Base-by-base conservation (phyloP, 2,888 invertebrate genomes). In the Psylliodes chrysocephalus region DNA sequence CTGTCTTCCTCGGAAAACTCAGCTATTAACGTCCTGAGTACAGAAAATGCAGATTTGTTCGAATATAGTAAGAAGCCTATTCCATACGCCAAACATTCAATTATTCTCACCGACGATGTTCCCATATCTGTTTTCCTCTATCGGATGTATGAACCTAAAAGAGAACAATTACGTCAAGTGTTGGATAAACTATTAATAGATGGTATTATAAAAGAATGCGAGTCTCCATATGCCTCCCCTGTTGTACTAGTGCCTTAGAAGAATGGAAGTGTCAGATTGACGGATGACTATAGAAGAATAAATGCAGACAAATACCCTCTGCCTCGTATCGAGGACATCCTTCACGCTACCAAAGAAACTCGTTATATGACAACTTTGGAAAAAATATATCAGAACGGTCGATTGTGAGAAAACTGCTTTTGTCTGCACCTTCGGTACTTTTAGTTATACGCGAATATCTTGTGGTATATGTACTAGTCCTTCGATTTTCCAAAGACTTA, bases 101-200 rank as follows among this genome's bases (percentile, higher is more conserved):
- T 67, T 33, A 35, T 40, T 2, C 7, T 42, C 3, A 44, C 44
- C 8, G 46, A 63, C 17, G 12, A 56, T 28, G 15, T n/a, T n/a
- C 78, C 79, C 1, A 73, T 79, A 5, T 72, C 78, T 1, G 69
- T 71, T 7, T 71, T 77, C 2, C 77, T 78, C 1, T 79, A 79
- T 64, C 59, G 76, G 6, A 47, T 79, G 6, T 74, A 79, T 2
- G 69, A 75, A n/a, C 22, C 57, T 0, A 71, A 71, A 12, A 74
- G 60, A 12, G 62, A 64, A 15, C 56, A 64, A 0, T 55, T 79
- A 0, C 55, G 63, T 8, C 57, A 53, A 33, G 73, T 78, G 63
- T 51, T 79, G 0, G 73, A 75, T 2, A 62, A 67, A 35, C 76
- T 79, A 77, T 56, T 79, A 0, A 22, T 64, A 1, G 71, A 76